Base-by-base conservation (phyloP, 2,797 vertebrate species). In the Gobionotothen gibberifrons region DNA sequence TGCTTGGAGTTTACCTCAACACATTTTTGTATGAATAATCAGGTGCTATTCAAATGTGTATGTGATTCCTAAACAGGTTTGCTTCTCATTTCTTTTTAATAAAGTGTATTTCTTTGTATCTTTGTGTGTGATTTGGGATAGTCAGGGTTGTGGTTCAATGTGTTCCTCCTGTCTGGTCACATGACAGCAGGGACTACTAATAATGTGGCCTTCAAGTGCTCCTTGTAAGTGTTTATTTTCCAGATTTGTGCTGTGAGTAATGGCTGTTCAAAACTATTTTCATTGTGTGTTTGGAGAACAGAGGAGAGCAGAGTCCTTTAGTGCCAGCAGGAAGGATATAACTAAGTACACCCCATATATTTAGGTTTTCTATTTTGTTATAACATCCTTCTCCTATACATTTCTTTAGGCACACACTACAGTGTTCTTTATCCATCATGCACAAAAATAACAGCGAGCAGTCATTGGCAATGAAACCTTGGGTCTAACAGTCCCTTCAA, bases 81-180 rank as follows among this genome's bases (percentile, higher is more conserved):
- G 19, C 9, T 32, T 67, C 17, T 68, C 32, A 51, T 80, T 65
- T 75, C 60, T 87, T 88, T 82, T 48, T 72, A 89, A 90, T 89
- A 90, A 92, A 90, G 57, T 46, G 1, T 39, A 40, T 70, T 66
- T 57, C 9, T 55, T 16, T 2, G 21, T 29, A 1, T 69, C 9
- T 39, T 7, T 57, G 2, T 44, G 1, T 78, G 29, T 65, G 12
- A 21, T 21, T 61, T 49, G 15, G 21, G 5, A 36, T 36, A 36
- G 9, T 29, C 22, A 2, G 11, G 59, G 36, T 3, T 52, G 39
- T 71, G 46, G 42, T 59, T 64, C 26, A 46, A 19, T 47, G 17
- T 56, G 51, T 51, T 26, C 32, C 9, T 72, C 5, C 32, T 49
- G 73, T 85, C 32, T 7, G 32, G 32, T 36, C 85, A 83, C 69